Evolutionary conservation across 2,888 invertebrate genomes (phyloP).

Genomic region (Monopis laevigella): DNA sequence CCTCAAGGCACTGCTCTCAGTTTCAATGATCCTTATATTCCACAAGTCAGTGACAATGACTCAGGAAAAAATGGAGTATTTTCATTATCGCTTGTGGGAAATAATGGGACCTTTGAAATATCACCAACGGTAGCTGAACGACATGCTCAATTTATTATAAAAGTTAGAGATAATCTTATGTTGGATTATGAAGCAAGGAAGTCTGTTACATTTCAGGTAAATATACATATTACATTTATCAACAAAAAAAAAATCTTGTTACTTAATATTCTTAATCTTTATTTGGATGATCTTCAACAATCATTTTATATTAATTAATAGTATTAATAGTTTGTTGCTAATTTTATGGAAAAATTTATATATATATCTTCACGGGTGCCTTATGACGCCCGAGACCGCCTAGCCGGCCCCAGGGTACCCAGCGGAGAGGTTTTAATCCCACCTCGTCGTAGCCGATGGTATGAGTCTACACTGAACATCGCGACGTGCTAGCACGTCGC

Average conservation of each 20-base stretch:
- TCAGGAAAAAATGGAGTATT: conserved; percentile 87
- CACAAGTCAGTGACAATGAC: conserved; percentile 79
- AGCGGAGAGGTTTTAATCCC: too few relatives aligned
- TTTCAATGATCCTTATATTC: conserved; percentile 76
- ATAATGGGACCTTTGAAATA: conserved; percentile 90
- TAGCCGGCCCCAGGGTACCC: too few relatives aligned
- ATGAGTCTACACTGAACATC: too few relatives aligned
- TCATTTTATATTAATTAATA: too few relatives aligned
- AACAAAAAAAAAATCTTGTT: too few relatives aligned
- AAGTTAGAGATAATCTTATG: conserved; percentile 81
- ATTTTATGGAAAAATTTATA: too few relatives aligned
- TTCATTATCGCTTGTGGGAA: conserved; percentile 77
- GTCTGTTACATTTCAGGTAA: conserved; percentile 78
- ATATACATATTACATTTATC: neutral
- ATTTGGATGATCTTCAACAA: too few relatives aligned
- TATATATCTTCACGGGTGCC: too few relatives aligned
- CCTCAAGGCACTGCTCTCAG: conserved; percentile 80
- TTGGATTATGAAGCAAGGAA: conserved; percentile 87
- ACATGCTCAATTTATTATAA: conserved; percentile 80
- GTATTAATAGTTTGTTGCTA: neutral
- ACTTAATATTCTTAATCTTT: too few relatives aligned
- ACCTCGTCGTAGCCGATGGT: too few relatives aligned
- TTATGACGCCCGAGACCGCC: too few relatives aligned
- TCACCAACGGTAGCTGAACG: conserved; percentile 84
- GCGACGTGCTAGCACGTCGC: too few relatives aligned